Evolutionary conservation across 2,888 invertebrate genomes (phyloP), one percentile per base, ranked within the genome.

Genomic region (Sesia bembeciformis): DNA sequence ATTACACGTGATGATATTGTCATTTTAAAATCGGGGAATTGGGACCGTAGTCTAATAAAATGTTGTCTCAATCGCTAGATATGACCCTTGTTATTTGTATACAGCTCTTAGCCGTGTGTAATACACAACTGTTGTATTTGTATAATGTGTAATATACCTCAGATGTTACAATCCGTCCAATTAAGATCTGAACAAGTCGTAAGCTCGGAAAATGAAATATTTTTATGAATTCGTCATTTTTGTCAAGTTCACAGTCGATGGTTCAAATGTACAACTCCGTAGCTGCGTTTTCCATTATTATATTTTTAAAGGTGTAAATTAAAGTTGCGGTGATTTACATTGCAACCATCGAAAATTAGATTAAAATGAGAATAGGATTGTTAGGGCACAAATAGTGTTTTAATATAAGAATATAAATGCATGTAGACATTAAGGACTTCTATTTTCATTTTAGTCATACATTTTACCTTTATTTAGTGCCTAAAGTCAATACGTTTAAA

Each of bases 331-430:
- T 7, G 23, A 46, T 23, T 3, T 46, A 8, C 8, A 46, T 8
- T 46, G 46, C n/a, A 46, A 46, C 8, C 23, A 38, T 50, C 38
- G 23, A 23, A 50, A 39, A 23, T 60, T 62, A 54, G 85, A 85
- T 81, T 85, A 72, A 84, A 85, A 85, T 85, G 86, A 83, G 72
- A 88, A 88, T 87, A 88, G 87, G 87, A 87, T 78, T 76, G 58
- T 56, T 70, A 74, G 71, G 68, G 68, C 74, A 74, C 72, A 76
- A 74, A 76, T 62, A 6, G 23, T 4, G 6, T 55, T 52, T 49
- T 40, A 39, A n/a, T 3, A 6, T 4, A 40, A 39, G n/a, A 50
- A 54, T 39, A 40, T 8, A 41, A 52, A 46, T 51, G 1, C 39
- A 40, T n/a, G 8, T 38, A 38, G 7, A 23, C n/a, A 38, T 8